Evolutionary conservation across 1,140 invertebrate species (phyloP).

Genomic region (Philopotamus ludificatus): DNA sequence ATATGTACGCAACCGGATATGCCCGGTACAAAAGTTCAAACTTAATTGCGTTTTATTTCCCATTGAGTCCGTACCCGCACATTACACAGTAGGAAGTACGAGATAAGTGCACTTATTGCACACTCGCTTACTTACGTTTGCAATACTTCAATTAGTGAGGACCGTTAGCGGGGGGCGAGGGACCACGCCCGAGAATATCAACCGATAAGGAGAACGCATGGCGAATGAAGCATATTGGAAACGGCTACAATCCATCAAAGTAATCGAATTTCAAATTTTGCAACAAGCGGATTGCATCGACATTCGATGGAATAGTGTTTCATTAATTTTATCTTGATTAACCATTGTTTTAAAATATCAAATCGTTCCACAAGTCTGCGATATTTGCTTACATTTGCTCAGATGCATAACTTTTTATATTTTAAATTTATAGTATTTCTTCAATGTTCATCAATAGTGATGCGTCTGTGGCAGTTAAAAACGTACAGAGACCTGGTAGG

Average conservation of each 20-base stretch:
- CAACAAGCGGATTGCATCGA: too few relatives aligned
- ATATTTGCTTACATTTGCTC: too few relatives aligned
- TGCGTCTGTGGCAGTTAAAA: too few relatives aligned
- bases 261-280: too few relatives aligned
- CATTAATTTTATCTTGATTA: not conserved
- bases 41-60: conserved; percentile 15
- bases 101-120: conserved; percentile 4
- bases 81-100: conserved; percentile 17
- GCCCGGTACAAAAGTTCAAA: conserved; percentile 1
- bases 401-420: too few relatives aligned
- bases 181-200: too few relatives aligned
- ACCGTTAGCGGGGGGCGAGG: not conserved
- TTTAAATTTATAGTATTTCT: too few relatives aligned
- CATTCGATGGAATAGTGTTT: too few relatives aligned
- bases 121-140: conserved; percentile 11
- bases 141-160: conserved; percentile 11
- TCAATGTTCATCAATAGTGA: too few relatives aligned
- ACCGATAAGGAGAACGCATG: not conserved
- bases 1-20: too few relatives aligned
- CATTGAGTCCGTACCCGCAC: conserved; percentile 2
- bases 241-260: not conserved
- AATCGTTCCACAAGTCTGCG: too few relatives aligned
- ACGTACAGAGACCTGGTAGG: too few relatives aligned
- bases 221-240: not conserved
- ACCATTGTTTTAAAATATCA: not conserved